Conservation (phyloP, 2,888 invertebrate genomes). For the Hetaerina titia region DNA sequence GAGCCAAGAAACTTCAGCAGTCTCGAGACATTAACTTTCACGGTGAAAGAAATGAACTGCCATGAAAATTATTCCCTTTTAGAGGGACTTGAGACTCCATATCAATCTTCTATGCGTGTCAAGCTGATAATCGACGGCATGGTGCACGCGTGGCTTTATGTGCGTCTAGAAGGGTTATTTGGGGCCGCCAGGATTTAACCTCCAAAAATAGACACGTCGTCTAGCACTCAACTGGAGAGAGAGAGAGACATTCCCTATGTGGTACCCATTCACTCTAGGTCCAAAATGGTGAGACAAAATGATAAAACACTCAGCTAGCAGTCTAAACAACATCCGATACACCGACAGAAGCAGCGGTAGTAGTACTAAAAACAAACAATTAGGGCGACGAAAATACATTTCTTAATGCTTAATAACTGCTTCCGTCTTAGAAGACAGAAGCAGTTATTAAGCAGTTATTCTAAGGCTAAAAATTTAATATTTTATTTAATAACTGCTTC, state of each 20-base stretch:
- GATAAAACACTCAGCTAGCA: neutral
- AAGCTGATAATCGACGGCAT: neutral
- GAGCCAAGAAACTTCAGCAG: neutral
- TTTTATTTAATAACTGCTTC: too few species aligned
- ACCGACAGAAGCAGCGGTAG: neutral
- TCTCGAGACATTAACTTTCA: neutral
- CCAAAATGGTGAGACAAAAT: neutral
- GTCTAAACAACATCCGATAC: neutral
- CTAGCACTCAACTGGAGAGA: neutral
- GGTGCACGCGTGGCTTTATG: neutral
- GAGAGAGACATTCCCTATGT: neutral
- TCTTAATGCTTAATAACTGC: neutral
- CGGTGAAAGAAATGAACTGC: neutral
- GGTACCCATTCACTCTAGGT: neutral
- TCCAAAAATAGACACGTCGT: neutral
- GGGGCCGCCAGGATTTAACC: neutral
- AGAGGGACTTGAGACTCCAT: neutral
- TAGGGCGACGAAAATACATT: neutral
- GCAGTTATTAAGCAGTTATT: too few species aligned
- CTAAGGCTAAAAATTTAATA: too few species aligned
- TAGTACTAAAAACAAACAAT: neutral
- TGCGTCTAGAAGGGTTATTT: neutral
- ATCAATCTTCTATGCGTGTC: neutral
- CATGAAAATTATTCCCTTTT: neutral
- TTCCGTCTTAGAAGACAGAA: too few species aligned